A percentile compares a stretch with the other conserved stretches of the same genome.
Evolutionary conservation across 2,888 invertebrate species (phyloP).

Genomic region (Stenurella melanura): DNA sequence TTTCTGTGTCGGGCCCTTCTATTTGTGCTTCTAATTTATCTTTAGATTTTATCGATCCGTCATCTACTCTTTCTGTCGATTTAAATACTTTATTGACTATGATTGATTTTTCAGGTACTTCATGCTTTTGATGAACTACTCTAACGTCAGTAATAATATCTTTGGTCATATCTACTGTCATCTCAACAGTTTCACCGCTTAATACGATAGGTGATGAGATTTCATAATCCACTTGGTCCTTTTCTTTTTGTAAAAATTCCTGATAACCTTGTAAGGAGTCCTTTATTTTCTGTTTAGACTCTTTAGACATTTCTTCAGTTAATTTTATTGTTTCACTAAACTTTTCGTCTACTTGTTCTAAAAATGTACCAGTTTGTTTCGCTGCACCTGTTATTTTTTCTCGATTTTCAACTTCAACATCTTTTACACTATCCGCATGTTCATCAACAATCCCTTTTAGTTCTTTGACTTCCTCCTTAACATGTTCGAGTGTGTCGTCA

Average conservation of each 20-base stretch:
- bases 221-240: conserved; percentile 41
- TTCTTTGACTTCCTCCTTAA: conserved; percentile 49
- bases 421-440: background rate
- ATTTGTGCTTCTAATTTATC: too few relatives aligned
- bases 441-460: background rate
- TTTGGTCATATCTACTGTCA: background rate
- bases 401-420: background rate
- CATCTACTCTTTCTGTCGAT: conserved; percentile 8
- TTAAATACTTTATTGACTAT: background rate
- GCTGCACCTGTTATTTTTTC: conserved; percentile 45
- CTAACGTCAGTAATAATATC: background rate
- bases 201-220: background rate
- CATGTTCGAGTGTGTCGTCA: conserved; percentile 57
- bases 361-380: conserved; percentile 54
- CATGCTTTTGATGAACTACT: background rate
- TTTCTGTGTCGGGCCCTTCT: too few relatives aligned
- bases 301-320: conserved; percentile 54
- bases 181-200: background rate
- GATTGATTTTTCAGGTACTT: background rate
- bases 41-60: conserved; percentile 41
- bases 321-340: conserved; percentile 57
- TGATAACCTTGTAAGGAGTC: conserved; percentile 29
- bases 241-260: conserved; percentile 48
- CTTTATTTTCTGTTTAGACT: conserved; percentile 47
- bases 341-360: conserved; percentile 63